These are phyloP conservation scores for Dissostichus mawsoni DNA, from an alignment of 2,113 vertebrate genomes.

Conservation along the genomic window DNA sequence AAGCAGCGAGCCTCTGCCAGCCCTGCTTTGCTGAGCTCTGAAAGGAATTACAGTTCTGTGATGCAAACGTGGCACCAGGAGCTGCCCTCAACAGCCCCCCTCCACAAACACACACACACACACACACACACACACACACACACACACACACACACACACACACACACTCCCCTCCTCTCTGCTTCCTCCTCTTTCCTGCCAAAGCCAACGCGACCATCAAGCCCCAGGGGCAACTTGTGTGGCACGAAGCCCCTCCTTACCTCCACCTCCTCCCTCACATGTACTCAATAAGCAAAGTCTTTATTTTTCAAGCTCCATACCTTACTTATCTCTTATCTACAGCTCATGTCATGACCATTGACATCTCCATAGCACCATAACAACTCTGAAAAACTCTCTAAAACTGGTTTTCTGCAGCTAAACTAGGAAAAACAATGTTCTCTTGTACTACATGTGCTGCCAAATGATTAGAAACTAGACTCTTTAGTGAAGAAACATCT, in stretches of 20 bases:
- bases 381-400: not conserved
- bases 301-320: not conserved
- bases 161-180: slow-evolving; percentile 42
- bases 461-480: not conserved
- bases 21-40: slow-evolving; percentile 50
- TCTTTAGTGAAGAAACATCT: not conserved
- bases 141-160: slow-evolving; percentile 16
- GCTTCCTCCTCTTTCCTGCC: slow-evolving; percentile 70
- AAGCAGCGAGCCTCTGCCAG: slow-evolving; percentile 13
- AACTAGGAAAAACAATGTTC: not conserved
- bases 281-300: not conserved
- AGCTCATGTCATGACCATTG: not conserved
- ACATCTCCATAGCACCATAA: not conserved
- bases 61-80: slow-evolving; percentile 82
- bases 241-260: slow-evolving; percentile 54
- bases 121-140: slow-evolving; percentile 26
- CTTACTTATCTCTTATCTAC: not conserved
- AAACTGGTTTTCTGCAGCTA: not conserved
- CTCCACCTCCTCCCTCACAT: slow-evolving; percentile 5
- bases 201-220: slow-evolving; percentile 60
- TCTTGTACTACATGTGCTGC: not conserved
- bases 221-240: slow-evolving; percentile 79
- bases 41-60: slow-evolving; percentile 75
- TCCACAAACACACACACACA: not conserved
- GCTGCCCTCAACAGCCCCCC: slow-evolving; percentile 41